These are phyloP conservation scores for Melinaea menophilus DNA, from an alignment of 2,888 invertebrate genomes.

Conservation along the genomic window DNA sequence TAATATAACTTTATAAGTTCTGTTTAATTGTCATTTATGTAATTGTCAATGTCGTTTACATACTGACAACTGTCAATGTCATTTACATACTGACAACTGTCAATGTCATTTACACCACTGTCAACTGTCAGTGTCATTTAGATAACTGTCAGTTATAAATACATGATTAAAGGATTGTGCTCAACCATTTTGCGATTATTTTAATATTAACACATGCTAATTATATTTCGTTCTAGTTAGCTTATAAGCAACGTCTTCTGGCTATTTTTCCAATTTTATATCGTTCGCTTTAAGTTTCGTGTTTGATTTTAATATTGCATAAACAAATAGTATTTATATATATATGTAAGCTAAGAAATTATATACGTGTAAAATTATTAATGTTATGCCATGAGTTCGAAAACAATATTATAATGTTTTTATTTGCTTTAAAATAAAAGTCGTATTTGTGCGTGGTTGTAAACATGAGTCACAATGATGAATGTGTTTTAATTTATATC, in stretches of 20 bases:
- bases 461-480: slow-evolving; percentile 47
- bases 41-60: background rate
- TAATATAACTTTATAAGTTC: background rate
- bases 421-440: slow-evolving; percentile 71
- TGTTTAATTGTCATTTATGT: background rate
- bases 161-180: no score
- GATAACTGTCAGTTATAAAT: no score
- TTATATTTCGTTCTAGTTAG: background rate
- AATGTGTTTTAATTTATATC: slow-evolving; percentile 21
- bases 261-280: background rate
- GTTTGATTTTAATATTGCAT: slow-evolving; percentile 12
- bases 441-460: slow-evolving; percentile 75
- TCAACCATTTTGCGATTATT: background rate
- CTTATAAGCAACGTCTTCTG: background rate
- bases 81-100: background rate
- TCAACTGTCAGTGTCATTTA: background rate
- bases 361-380: slow-evolving; percentile 50
- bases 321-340: slow-evolving; percentile 58
- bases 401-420: slow-evolving; percentile 59
- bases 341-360: slow-evolving; percentile 34
- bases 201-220: background rate
- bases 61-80: background rate
- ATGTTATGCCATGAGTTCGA: slow-evolving; percentile 71
- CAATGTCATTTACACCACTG: slow-evolving; percentile 2
- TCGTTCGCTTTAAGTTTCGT: slow-evolving; percentile 8